Evolutionary conservation across 2,113 vertebrate species (phyloP).

Genomic region (Smithornis capensis): DNA sequence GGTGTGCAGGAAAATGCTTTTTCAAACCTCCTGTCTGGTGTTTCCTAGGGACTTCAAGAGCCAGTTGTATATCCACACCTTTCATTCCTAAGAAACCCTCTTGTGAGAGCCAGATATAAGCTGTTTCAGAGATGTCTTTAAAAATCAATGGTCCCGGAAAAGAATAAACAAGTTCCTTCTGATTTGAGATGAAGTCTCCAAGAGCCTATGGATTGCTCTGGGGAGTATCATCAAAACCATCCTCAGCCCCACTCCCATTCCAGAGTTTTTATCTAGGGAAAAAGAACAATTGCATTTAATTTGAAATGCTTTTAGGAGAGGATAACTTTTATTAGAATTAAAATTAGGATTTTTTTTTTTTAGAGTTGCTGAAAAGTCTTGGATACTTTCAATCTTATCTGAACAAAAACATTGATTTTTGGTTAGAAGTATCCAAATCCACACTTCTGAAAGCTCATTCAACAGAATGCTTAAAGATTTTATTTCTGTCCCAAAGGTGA

Average conservation of each 20-base stretch:
- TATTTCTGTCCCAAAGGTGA: slow-evolving; percentile 47
- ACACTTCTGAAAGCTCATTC: slow-evolving; percentile 6
- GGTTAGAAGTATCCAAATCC: neutral
- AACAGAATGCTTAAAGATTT: slow-evolving; percentile 31
- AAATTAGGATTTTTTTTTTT: neutral
- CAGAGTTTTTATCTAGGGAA: neutral
- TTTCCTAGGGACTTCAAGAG: neutral
- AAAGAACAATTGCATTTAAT: neutral
- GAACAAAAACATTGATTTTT: neutral
- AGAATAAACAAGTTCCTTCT: neutral
- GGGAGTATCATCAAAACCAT: neutral
- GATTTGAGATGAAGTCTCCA: neutral
- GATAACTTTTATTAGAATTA: neutral
- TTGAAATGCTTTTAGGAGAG: neutral
- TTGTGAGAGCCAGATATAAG: neutral
- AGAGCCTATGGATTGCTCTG: neutral
- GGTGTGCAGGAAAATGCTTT: neutral
- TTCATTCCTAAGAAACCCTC: neutral
- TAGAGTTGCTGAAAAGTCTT: neutral
- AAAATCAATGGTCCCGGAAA: slow-evolving; percentile 8
- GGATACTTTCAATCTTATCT: neutral
- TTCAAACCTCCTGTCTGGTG: neutral
- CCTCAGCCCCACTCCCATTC: neutral
- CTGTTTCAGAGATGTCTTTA: neutral
- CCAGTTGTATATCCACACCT: neutral